Conservation (phyloP, 2,888 invertebrate species). For the Exephanes ischioxanthus region DNA sequence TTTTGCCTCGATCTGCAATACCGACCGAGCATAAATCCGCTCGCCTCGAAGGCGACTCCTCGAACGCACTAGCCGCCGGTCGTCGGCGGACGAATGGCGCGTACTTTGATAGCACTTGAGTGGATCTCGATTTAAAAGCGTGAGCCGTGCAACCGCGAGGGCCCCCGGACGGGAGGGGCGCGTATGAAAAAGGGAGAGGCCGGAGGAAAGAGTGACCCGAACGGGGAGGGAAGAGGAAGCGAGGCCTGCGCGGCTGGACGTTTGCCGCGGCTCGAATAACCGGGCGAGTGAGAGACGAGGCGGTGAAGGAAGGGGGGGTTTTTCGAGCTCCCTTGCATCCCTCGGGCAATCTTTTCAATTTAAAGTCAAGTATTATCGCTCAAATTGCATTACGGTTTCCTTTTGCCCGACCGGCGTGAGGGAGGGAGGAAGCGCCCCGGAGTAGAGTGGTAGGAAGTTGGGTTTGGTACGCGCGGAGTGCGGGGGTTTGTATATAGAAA, state of each 20-base stretch:
- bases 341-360: slow-evolving; percentile 85
- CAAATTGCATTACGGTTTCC: slow-evolving; percentile 85
- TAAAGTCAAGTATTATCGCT: slow-evolving; percentile 85
- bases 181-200: slow-evolving; percentile 8
- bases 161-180: no score
- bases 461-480: slow-evolving; percentile 14
- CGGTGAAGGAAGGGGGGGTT: slow-evolving; percentile 29
- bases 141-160: slow-evolving; percentile 52
- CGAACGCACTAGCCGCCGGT: slow-evolving; percentile 8
- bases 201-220: neutral
- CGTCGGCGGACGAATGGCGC: slow-evolving; percentile 27
- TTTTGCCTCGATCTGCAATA: no score
- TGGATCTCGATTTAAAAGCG: slow-evolving; percentile 63
- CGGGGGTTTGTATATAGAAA: slow-evolving; percentile 41
- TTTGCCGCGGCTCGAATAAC: slow-evolving; percentile 34
- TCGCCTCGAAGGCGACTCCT: neutral
- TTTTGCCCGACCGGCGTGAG: slow-evolving; percentile 75
- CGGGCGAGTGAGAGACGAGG: slow-evolving; percentile 3
- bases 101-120: slow-evolving; percentile 54
- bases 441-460: slow-evolving; percentile 59
- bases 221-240: slow-evolving; percentile 56
- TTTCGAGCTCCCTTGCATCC: slow-evolving; percentile 81
- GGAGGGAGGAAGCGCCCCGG: slow-evolving; percentile 47
- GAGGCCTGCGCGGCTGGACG: slow-evolving; percentile 14
- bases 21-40: neutral